Evolutionary conservation across 2,797 vertebrate genomes (phyloP).

Genomic region (Hippopotamyrus pictus): DNA sequence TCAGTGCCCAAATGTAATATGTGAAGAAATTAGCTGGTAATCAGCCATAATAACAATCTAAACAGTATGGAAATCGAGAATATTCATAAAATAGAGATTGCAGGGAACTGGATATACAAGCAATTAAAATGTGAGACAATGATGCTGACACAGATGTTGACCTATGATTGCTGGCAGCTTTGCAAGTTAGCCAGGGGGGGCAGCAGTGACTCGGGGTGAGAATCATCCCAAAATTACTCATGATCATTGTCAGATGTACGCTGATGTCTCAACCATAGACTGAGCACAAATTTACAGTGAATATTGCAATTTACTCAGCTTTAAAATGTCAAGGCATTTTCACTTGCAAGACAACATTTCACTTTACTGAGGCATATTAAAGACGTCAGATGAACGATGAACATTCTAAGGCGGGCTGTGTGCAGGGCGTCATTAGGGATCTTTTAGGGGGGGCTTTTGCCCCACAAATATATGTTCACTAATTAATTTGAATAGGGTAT

Average conservation of each 20-base stretch:
- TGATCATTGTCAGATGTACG: conserved; percentile 63
- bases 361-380: conserved; percentile 25
- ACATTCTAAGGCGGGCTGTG: not conserved
- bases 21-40: not conserved
- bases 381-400: conserved; percentile 30
- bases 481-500: not conserved
- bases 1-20: not conserved
- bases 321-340: conserved; percentile 35
- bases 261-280: not conserved
- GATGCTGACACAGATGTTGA: conserved; percentile 52
- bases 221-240: conserved; percentile 55
- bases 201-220: conserved; percentile 49
- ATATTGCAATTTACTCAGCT: not conserved
- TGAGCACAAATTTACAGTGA: not conserved
- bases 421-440: not conserved
- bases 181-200: conserved; percentile 28
- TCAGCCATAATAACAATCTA: not conserved
- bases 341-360: conserved; percentile 19
- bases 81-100: conserved; percentile 31
- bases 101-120: conserved; percentile 31
- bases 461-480: not conserved
- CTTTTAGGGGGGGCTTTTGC: not conserved
- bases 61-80: conserved; percentile 13
- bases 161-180: conserved; percentile 58
- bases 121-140: conserved; percentile 46